Evolutionary conservation across 2,888 invertebrate genomes (phyloP).

Genomic region (Tipula unca): DNA sequence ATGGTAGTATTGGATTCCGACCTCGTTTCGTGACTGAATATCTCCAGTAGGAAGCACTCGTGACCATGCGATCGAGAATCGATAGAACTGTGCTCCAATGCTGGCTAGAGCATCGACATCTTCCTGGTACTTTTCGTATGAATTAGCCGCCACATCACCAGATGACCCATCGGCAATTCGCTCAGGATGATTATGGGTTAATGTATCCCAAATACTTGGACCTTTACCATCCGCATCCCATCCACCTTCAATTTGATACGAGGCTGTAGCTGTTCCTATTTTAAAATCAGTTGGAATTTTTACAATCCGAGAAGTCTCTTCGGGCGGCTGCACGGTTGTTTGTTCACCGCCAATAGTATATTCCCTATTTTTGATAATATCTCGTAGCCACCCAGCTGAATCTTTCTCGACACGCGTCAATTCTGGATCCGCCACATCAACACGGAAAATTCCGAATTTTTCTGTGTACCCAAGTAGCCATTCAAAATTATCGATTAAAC

Average conservation of each 20-base stretch:
- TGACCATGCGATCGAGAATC: slow-evolving; percentile 56
- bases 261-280: not conserved
- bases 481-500: slow-evolving; percentile 15
- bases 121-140: not conserved
- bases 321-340: too few species aligned
- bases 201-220: not conserved
- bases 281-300: not conserved
- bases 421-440: not conserved
- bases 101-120: not conserved
- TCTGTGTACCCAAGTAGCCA: not conserved
- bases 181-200: not conserved
- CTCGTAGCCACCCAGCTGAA: not conserved
- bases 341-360: too few species aligned
- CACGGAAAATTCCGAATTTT: slow-evolving; percentile 2
- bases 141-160: not conserved
- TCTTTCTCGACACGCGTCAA: not conserved
- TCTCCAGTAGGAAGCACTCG: slow-evolving; percentile 52
- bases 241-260: slow-evolving; percentile 51
- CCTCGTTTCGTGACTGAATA: slow-evolving; percentile 46
- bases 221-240: slow-evolving; percentile 42
- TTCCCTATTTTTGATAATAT: not conserved
- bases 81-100: slow-evolving; percentile 33
- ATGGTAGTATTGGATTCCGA: slow-evolving; percentile 56
- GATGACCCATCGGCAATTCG: not conserved
- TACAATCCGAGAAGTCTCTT: not conserved